Evolutionary conservation across 2,888 invertebrate species (phyloP), one percentile per base, ranked within the genome.

Genomic region (Diplolepis rosae): DNA sequence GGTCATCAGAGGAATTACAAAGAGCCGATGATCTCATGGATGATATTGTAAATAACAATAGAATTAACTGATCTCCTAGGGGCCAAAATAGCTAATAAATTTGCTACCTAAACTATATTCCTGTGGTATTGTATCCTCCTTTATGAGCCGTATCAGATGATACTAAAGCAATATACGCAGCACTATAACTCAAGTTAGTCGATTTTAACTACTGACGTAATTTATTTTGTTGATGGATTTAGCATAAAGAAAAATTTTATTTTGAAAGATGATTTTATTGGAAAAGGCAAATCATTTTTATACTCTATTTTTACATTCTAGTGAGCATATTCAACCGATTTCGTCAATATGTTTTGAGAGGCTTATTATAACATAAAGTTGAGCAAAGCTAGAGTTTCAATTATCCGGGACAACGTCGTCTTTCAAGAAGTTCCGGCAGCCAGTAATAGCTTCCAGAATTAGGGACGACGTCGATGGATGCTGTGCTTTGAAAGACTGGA

Each of bases 401-500:
- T 68, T 71, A 74, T 61, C 71, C 70, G 72, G 72, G 76, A 78
- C 80, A 78, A 80, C 76, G 77, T 42, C 78, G 77, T 79, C 77
- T 82, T 84, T 85, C 83, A 81, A 83, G 77, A 73, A 77, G 68
- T 77, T 76, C 79, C 74, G 78, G 69, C 78, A 77, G 81, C 82
- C 84, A 75, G 81, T 84, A 84, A 85, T 83, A 82, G 80, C 77
- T 76, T 75, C 80, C 78, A 77, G 76, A 82, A 82, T 79, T 82
- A 80, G 77, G 66, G 65, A 78, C 81, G 75, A 68, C 69, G 72
- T 35, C 72, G 66, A 70, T 66, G 67, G 54, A 66, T 69, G 70
- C 71, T 71, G 73, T 72, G 42, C 70, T 18, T 30, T 72, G 51
- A 72, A 71, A 68, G 74, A 61, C 22, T 52, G 66, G 61, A 54